Evolutionary conservation across 2,888 invertebrate species (phyloP), one percentile per base, ranked within the genome.

Genomic region (Nebria brevicollis): DNA sequence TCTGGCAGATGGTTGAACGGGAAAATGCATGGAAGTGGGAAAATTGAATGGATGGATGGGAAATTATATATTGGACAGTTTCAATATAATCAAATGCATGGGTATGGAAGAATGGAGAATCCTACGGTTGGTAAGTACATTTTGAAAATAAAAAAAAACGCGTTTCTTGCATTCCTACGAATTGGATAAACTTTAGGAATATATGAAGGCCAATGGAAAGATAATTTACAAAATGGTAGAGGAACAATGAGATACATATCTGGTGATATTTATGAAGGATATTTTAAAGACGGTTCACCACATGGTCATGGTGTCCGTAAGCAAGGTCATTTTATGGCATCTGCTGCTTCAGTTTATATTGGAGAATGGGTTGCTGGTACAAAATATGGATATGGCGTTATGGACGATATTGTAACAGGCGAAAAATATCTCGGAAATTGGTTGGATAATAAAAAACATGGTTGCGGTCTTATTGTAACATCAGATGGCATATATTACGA

Each of bases 401-500:
- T 96, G 91, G 96, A 97, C 86, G 95, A 97, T 85, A 95, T 96
- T 75, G 92, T 94, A 41, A 94, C 93, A 85, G 96, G 97, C 1
- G 96, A 97, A 88, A 97, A 97, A 88, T 97, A 97, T 88, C 92
- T 97, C 88, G 97, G 97, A 6, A 94, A 94, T 89, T 97, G 97
- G 96, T 92, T 91, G 82, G 96, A 97, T 83, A 95, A 96, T 87
- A 93, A 94, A 87, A 94, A 95, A 83, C 94, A 95, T 86, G 97
- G 97, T 0, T 93, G 93, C 86, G 97, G 97, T 3, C 90, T 95
- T 82, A 95, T 97, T 81, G 96, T 97, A 15, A 97, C 97, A 0
- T 91, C 96, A 81, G 96, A 96, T 87, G 97, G 97, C 0, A 94
- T 96, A 87, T 97, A 97, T 88, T 97, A 97, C 85, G 97, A 97